A percentile compares a stretch with the other conserved stretches of the same genome.
phyloP scores from a whole-genome alignment of 2,797 vertebrate species.

The Tympanoctomys barrerae region DNA sequence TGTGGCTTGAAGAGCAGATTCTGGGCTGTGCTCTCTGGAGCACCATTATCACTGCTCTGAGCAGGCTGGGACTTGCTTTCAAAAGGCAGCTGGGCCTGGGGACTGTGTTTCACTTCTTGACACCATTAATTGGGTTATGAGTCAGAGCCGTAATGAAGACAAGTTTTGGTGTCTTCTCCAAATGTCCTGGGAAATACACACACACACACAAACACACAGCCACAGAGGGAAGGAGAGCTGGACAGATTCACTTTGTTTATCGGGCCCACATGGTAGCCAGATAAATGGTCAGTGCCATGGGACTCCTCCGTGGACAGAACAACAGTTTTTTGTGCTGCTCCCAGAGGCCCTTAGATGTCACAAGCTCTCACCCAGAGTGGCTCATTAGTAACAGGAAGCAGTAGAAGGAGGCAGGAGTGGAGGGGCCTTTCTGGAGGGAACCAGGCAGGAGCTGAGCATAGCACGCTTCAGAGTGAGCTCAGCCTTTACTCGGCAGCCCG shows the following conservation, averaged over 20 bases:
- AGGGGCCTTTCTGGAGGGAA: slow-evolving; percentile 68
- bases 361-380: slow-evolving; percentile 72
- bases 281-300: slow-evolving; percentile 79
- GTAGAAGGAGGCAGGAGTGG: slow-evolving; percentile 62
- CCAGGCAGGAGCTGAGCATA: background rate
- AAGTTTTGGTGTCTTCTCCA: slow-evolving; percentile 82
- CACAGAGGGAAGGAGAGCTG: slow-evolving; percentile 55
- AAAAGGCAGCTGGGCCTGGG: slow-evolving; percentile 77
- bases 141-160: slow-evolving; percentile 86
- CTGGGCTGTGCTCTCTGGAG: slow-evolving; percentile 37
- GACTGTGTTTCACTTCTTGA: slow-evolving; percentile 83
- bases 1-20: slow-evolving; percentile 49
- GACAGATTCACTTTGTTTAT: slow-evolving; percentile 73
- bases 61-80: slow-evolving; percentile 80
- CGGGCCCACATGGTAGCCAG: slow-evolving; percentile 65
- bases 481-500: background rate
- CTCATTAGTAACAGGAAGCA: slow-evolving; percentile 80
- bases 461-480: background rate
- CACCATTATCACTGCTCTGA: slow-evolving; percentile 69
- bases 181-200: slow-evolving; percentile 75
- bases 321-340: slow-evolving; percentile 73
- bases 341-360: slow-evolving; percentile 76
- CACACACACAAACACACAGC: background rate
- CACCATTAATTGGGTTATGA: slow-evolving; percentile 86
- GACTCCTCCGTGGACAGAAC: slow-evolving; percentile 70